Percentiles rank a stretch among this genome's conserved stretches.
Evolutionary conservation across 92 coral and sea anemone species (phyloP).

Genomic region (Parazoanthus atlanticus): DNA sequence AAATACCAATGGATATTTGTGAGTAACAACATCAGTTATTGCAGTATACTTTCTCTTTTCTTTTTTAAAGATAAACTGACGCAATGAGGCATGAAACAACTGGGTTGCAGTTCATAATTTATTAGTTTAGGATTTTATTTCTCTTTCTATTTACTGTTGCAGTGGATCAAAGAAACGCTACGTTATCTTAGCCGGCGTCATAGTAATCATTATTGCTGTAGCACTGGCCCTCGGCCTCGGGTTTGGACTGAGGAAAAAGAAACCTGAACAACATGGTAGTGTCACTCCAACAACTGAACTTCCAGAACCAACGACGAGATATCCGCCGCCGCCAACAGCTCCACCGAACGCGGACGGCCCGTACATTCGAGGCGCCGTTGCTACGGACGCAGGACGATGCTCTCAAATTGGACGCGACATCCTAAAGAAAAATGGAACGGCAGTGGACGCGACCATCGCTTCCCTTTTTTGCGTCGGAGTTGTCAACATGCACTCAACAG

Average conservation of each 20-base stretch:
- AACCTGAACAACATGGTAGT: not conserved
- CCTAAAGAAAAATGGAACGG: slow-evolving; percentile 56
- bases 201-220: not conserved
- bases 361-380: slow-evolving; percentile 66
- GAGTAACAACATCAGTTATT: too few relatives aligned
- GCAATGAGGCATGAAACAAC: too few relatives aligned
- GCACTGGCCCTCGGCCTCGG: slow-evolving; percentile 35
- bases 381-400: slow-evolving; percentile 77
- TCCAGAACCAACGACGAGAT: not conserved
- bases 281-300: slow-evolving; percentile 30
- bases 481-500: slow-evolving; percentile 68
- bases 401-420: slow-evolving; percentile 71
- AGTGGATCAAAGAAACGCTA: slow-evolving; percentile 21
- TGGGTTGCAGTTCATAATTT: too few relatives aligned
- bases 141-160: not conserved
- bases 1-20: too few relatives aligned
- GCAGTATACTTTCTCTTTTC: too few relatives aligned
- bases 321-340: slow-evolving; percentile 55
- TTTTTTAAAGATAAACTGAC: too few relatives aligned
- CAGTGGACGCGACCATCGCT: slow-evolving; percentile 66
- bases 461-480: slow-evolving; percentile 65
- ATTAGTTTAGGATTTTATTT: not conserved
- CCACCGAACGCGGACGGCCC: slow-evolving; percentile 68
- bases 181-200: not conserved
- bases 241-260: slow-evolving; percentile 29